Conservation (phyloP, 2,113 vertebrate genomes). For the Thunnus thynnus region DNA sequence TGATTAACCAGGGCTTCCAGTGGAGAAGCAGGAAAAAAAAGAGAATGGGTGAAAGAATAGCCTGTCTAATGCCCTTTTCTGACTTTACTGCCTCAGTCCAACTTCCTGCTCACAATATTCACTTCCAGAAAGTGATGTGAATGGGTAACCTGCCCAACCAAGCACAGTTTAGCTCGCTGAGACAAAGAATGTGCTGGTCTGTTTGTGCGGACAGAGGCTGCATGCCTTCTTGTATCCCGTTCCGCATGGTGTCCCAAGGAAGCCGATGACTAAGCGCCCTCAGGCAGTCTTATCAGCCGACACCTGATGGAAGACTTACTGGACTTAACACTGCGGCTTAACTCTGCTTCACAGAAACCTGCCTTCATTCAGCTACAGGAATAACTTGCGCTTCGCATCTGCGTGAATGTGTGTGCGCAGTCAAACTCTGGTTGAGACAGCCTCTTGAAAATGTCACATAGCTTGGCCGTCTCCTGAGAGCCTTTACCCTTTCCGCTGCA, state of each 20-base stretch:
- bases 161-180: slow-evolving; percentile 18
- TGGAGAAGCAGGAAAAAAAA: slow-evolving; percentile 6
- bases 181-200: slow-evolving; percentile 47
- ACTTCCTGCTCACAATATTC: slow-evolving; percentile 45
- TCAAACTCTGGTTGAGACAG: slow-evolving; percentile 64
- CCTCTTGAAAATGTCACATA: slow-evolving; percentile 83
- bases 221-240: slow-evolving; percentile 43
- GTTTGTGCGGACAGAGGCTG: slow-evolving; percentile 35
- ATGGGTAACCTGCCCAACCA: slow-evolving; percentile 29
- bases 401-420: slow-evolving; percentile 47
- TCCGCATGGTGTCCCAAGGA: slow-evolving; percentile 40
- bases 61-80: slow-evolving; percentile 32
- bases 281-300: slow-evolving; percentile 67
- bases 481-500: slow-evolving; percentile 73
- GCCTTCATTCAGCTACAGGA: slow-evolving; percentile 63
- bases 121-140: slow-evolving; percentile 49
- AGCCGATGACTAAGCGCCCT: slow-evolving; percentile 64
- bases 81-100: slow-evolving; percentile 16
- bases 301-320: slow-evolving; percentile 75
- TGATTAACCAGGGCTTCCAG: slow-evolving; percentile 72
- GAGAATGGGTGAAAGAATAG: slow-evolving; percentile 41
- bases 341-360: slow-evolving; percentile 63
- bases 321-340: slow-evolving; percentile 74
- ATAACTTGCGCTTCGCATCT: slow-evolving; percentile 58
- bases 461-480: slow-evolving; percentile 75